These are phyloP conservation scores for Perizoma flavofasciatum DNA, from an alignment of 2,888 invertebrate genomes.

Conservation along the genomic window DNA sequence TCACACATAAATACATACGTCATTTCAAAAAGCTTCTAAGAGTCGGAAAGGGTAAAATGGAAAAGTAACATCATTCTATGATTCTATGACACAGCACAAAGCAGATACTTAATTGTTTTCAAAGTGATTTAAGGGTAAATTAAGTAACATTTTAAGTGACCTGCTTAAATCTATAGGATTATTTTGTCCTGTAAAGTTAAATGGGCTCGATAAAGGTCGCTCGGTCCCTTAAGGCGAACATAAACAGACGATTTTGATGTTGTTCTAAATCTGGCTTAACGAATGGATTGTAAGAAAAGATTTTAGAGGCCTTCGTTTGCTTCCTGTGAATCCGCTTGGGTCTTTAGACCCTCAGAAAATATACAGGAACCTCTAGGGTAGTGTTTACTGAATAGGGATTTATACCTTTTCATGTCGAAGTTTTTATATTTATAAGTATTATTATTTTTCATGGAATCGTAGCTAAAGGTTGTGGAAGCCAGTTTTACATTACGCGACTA, in stretches of 20 bases:
- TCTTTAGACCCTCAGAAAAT: conserved; percentile 3
- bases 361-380: conserved; percentile 8
- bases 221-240: conserved; percentile 16
- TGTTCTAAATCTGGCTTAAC: conserved; percentile 29
- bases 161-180: conserved; percentile 20
- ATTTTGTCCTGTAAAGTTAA: conserved; percentile 17
- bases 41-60: conserved; percentile 1
- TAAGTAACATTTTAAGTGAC: conserved; percentile 16
- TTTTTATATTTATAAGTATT: too few species aligned
- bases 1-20: too few species aligned
- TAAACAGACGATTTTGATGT: conserved; percentile 30
- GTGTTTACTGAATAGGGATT: conserved; percentile 20
- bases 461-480: too few species aligned
- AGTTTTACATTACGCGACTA: too few species aligned
- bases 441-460: too few species aligned
- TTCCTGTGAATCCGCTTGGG: conserved; percentile 25
- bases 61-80: conserved; percentile 10
- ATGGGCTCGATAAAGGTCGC: conserved; percentile 13
- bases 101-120: conserved; percentile 3
- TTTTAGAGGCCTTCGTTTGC: conserved; percentile 13
- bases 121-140: conserved; percentile 20
- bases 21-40: too few species aligned
- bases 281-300: conserved; percentile 28
- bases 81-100: background rate
- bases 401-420: conserved; percentile 11